A percentile compares a stretch with the other conserved stretches of the same genome.
Conservation (phyloP, 2,113 vertebrate genomes). For the Stigmatopora nigra region DNA sequence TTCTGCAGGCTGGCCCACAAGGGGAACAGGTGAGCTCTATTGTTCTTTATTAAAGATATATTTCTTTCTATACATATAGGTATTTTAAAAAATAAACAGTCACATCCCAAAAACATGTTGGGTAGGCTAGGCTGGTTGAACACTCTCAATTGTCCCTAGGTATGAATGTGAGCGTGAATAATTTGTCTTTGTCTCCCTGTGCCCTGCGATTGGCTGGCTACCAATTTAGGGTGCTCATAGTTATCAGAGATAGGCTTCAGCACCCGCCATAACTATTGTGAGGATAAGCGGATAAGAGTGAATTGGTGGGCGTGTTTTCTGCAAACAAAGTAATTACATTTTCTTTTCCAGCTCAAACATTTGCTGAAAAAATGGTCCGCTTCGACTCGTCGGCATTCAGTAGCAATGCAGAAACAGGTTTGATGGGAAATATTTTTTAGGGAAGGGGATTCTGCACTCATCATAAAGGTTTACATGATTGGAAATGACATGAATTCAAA, state of each 20-base stretch:
- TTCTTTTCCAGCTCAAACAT: conserved; percentile 74
- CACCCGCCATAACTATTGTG: too few relatives aligned
- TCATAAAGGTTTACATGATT: conserved; percentile 15
- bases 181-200: too few relatives aligned
- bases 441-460: conserved; percentile 34
- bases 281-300: too few relatives aligned
- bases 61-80: not conserved
- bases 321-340: not conserved
- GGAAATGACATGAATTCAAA: conserved; percentile 21
- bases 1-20: conserved; percentile 74
- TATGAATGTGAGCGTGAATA: too few relatives aligned
- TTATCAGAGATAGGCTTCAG: too few relatives aligned
- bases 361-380: conserved; percentile 79
- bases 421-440: conserved; percentile 47
- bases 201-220: too few relatives aligned
- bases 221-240: too few relatives aligned
- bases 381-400: conserved; percentile 67
- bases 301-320: not conserved
- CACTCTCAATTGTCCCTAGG: too few relatives aligned
- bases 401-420: conserved; percentile 77
- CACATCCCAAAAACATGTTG: too few relatives aligned
- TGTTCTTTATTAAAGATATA: not conserved
- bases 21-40: conserved; percentile 73
- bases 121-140: too few relatives aligned
- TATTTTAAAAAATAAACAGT: too few relatives aligned